Evolutionary conservation across 2,797 vertebrate species (phyloP).

Genomic region (Pseudopleuronectes americanus): DNA sequence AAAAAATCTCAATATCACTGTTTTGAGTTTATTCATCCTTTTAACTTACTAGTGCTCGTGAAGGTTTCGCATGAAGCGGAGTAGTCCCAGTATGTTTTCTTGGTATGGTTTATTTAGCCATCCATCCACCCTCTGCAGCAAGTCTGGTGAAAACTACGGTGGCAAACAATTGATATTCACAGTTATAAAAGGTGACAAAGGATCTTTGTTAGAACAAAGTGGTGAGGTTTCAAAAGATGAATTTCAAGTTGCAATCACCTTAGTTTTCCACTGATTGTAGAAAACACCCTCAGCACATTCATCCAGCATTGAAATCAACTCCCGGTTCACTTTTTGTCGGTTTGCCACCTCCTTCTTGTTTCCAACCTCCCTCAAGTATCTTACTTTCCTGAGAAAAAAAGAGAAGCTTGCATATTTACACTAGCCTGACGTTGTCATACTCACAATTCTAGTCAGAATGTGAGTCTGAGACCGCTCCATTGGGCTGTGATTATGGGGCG

Average conservation of each 20-base stretch:
- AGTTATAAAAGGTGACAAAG: neutral
- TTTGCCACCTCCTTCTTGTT: conserved; percentile 45
- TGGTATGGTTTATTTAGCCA: conserved; percentile 36
- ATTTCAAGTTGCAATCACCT: conserved; percentile 37
- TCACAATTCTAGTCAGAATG: too few relatives aligned
- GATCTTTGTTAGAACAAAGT: neutral
- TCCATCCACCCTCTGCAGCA: conserved; percentile 60
- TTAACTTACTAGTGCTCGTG: conserved; percentile 64
- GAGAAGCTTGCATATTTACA: neutral
- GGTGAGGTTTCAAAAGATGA: neutral
- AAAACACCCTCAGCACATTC: conserved; percentile 23
- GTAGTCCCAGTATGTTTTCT: conserved; percentile 58
- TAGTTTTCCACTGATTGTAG: conserved; percentile 65
- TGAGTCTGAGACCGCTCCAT: too few relatives aligned
- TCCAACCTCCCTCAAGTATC: conserved; percentile 58
- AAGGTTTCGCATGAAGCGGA: conserved; percentile 73
- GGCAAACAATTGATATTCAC: neutral
- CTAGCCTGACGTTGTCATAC: too few relatives aligned
- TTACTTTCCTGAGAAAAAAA: conserved; percentile 48
- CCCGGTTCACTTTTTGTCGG: conserved; percentile 24
- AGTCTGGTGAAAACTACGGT: conserved; percentile 53
- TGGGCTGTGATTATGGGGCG: too few relatives aligned
- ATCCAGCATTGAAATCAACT: conserved; percentile 41
- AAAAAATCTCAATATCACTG: too few relatives aligned
- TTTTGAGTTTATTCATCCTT: neutral